phyloP scores from a whole-genome alignment of 2,113 vertebrate species.

The Lamprologus ornatipinnis region DNA sequence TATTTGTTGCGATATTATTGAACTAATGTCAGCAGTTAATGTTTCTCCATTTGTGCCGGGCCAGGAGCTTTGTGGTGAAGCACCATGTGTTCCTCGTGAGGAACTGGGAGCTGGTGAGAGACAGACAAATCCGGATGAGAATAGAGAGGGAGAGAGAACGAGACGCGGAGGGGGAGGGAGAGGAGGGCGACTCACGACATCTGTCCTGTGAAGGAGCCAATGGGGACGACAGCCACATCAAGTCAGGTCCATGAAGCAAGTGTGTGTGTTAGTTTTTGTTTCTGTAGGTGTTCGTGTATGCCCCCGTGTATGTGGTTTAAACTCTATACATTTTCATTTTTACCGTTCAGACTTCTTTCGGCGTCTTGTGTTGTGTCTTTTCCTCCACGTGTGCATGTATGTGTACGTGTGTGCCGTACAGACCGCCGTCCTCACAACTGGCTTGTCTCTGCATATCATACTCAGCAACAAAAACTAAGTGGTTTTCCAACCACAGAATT shows the following conservation, averaged over 20 bases:
- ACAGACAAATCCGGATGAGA: slow-evolving; percentile 83
- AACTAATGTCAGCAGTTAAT: background rate
- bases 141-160: slow-evolving; percentile 64
- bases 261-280: slow-evolving; percentile 74
- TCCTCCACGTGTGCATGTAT: background rate
- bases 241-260: slow-evolving; percentile 75
- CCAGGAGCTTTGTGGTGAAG: slow-evolving; percentile 88
- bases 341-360: background rate
- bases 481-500: slow-evolving; percentile 66
- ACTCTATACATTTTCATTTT: background rate
- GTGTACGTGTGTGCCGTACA: background rate
- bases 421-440: slow-evolving; percentile 26
- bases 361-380: slow-evolving; percentile 17
- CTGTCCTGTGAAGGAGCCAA: slow-evolving; percentile 36
- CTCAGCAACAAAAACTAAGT: slow-evolving; percentile 54
- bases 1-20: background rate
- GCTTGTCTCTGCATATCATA: slow-evolving; percentile 47
- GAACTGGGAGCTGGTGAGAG: slow-evolving; percentile 90
- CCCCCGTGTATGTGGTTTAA: slow-evolving; percentile 16
- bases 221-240: slow-evolving; percentile 62
- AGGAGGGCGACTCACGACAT: background rate
- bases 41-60: background rate
- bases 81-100: slow-evolving; percentile 89
- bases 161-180: slow-evolving; percentile 31
- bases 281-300: slow-evolving; percentile 63